phyloP scores from a whole-genome alignment of 2,888 invertebrate species.

The Conops quadrifasciatus region DNA sequence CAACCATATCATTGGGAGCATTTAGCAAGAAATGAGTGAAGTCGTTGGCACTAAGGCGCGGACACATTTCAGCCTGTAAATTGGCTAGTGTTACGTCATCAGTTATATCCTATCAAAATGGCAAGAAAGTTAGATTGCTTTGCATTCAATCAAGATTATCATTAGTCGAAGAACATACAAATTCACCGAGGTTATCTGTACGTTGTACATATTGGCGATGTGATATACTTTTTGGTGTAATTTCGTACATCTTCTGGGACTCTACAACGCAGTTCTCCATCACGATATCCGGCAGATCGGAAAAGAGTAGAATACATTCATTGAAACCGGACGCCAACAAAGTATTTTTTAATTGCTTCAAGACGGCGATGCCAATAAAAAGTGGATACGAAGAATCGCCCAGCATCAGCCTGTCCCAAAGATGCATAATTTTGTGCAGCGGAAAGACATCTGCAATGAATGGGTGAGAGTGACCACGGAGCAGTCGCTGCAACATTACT shows the following conservation, averaged over 20 bases:
- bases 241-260: slow-evolving; percentile 80
- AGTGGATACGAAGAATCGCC: slow-evolving; percentile 94
- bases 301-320: slow-evolving; percentile 96
- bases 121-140: neutral
- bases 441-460: slow-evolving; percentile 88
- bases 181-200: slow-evolving; percentile 54
- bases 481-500: too few relatives aligned
- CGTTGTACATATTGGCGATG: slow-evolving; percentile 80
- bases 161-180: slow-evolving; percentile 52
- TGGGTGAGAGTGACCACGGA: too few relatives aligned
- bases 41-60: slow-evolving; percentile 87
- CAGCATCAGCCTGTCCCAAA: slow-evolving; percentile 96
- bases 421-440: slow-evolving; percentile 93
- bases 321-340: slow-evolving; percentile 93
- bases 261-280: slow-evolving; percentile 92
- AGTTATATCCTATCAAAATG: slow-evolving; percentile 70
- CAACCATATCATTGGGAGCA: slow-evolving; percentile 68
- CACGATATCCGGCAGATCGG: slow-evolving; percentile 97
- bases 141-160: neutral
- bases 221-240: slow-evolving; percentile 88
- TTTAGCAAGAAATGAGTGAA: slow-evolving; percentile 77
- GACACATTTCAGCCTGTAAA: slow-evolving; percentile 78
- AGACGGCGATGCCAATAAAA: slow-evolving; percentile 92
- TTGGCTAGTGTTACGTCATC: slow-evolving; percentile 74
- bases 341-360: slow-evolving; percentile 85